phyloP scores from a whole-genome alignment of 2,888 invertebrate species.

The Metacarcinus magister region DNA sequence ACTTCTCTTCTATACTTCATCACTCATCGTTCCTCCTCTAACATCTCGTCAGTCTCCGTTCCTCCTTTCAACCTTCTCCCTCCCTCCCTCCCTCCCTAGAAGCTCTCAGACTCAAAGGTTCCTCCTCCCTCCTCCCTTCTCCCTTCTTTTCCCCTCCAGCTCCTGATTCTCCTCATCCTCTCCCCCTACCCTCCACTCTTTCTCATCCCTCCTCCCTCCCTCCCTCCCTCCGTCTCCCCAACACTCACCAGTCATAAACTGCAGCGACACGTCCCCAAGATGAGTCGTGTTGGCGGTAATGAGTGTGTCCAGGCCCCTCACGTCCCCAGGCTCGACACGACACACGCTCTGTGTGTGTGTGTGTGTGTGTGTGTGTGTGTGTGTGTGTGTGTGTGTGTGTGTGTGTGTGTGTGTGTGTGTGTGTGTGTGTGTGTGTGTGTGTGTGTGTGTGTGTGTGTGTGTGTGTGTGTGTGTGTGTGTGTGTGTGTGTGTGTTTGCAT shows the following conservation, averaged over 20 bases:
- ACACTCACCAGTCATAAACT: conserved; percentile 29
- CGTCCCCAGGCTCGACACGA: conserved; percentile 1
- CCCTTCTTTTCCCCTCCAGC: background rate
- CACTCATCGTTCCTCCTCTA: background rate
- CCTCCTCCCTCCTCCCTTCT: background rate
- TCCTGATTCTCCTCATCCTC: background rate
- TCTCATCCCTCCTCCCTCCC: background rate
- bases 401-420: too few species aligned
- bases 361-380: conserved; percentile 9
- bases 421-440: too few species aligned
- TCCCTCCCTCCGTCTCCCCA: background rate
- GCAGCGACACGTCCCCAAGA: conserved; percentile 44
- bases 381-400: background rate
- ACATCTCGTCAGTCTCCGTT: background rate
- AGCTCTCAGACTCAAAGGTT: background rate
- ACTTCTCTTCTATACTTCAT: background rate
- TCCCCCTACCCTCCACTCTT: background rate
- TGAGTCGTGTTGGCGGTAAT: conserved; percentile 47
- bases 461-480: background rate
- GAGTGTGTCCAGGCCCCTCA: conserved; percentile 31
- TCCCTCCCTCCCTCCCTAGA: background rate
- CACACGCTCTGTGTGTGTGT: background rate
- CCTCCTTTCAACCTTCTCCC: background rate
- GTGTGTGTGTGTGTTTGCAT: background rate
- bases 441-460: background rate